Evolutionary conservation across 2,888 invertebrate species (phyloP).

Genomic region (Scaeva pyrastri): DNA sequence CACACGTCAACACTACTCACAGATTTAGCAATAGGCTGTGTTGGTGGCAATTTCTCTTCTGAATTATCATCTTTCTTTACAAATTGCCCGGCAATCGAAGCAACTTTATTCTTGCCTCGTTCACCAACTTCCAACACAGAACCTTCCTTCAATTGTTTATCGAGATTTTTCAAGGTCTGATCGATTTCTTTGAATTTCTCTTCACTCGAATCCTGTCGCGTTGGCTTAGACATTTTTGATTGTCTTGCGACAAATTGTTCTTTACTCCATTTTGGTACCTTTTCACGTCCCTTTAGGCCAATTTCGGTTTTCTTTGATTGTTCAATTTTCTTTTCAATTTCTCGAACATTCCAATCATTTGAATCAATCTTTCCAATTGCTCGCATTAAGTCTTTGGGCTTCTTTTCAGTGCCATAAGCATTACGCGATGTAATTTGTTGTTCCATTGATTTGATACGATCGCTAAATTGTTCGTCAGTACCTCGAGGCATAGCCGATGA

Average conservation of each 20-base stretch:
- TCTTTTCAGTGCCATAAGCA: conserved; percentile 87
- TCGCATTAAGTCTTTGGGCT: conserved; percentile 93
- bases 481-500: conserved; percentile 82
- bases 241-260: conserved; percentile 90
- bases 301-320: conserved; percentile 84
- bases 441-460: conserved; percentile 89
- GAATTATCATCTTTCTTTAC: conserved; percentile 83
- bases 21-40: conserved; percentile 81
- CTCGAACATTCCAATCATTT: conserved; percentile 95
- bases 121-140: conserved; percentile 87
- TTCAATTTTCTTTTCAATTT: conserved; percentile 95
- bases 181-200: conserved; percentile 90
- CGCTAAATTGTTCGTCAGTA: conserved; percentile 83
- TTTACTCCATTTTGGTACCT: conserved; percentile 96
- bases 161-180: conserved; percentile 88
- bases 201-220: conserved; percentile 85
- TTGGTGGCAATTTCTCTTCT: conserved; percentile 82
- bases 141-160: conserved; percentile 91
- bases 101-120: conserved; percentile 90
- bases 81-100: conserved; percentile 93
- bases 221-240: conserved; percentile 88
- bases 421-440: conserved; percentile 89
- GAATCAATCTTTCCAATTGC: conserved; percentile 95
- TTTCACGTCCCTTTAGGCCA: conserved; percentile 86
- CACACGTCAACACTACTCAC: conserved; percentile 82